These are phyloP conservation scores for Daubentonia madagascariensis DNA, from an alignment of 2,113 vertebrate genomes.

Conservation along the genomic window DNA sequence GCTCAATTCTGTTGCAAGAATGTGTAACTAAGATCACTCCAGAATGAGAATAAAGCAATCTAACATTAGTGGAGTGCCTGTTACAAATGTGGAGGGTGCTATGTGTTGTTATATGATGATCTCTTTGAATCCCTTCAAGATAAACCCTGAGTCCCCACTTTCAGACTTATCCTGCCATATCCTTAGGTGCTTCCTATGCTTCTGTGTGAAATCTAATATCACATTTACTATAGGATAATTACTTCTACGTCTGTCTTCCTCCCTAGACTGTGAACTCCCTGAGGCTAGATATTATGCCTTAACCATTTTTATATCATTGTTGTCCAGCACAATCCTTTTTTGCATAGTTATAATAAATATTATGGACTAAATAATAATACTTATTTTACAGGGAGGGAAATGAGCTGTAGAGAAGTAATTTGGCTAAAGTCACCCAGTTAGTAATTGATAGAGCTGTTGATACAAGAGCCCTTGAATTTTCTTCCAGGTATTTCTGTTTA, in stretches of 20 bases:
- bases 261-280: not conserved
- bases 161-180: not conserved
- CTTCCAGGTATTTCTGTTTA: not conserved
- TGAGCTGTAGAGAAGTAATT: not conserved
- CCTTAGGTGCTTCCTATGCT: not conserved
- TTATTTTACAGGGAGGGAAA: not conserved
- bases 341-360: not conserved
- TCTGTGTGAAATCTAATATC: not conserved
- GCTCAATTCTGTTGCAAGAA: not conserved
- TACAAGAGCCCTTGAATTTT: not conserved
- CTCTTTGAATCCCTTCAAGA: not conserved
- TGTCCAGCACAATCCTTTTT: not conserved
- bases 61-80: not conserved
- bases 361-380: not conserved
- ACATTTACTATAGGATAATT: not conserved
- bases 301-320: not conserved
- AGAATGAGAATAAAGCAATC: not conserved
- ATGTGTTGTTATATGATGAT: not conserved
- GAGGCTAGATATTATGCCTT: not conserved
- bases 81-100: not conserved
- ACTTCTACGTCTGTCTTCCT: not conserved
- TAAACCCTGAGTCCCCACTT: not conserved
- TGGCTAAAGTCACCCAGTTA: not conserved
- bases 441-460: not conserved
- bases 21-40: not conserved